Evolutionary conservation across 2,797 vertebrate genomes (phyloP).

Genomic region (Protonibea diacanthus): DNA sequence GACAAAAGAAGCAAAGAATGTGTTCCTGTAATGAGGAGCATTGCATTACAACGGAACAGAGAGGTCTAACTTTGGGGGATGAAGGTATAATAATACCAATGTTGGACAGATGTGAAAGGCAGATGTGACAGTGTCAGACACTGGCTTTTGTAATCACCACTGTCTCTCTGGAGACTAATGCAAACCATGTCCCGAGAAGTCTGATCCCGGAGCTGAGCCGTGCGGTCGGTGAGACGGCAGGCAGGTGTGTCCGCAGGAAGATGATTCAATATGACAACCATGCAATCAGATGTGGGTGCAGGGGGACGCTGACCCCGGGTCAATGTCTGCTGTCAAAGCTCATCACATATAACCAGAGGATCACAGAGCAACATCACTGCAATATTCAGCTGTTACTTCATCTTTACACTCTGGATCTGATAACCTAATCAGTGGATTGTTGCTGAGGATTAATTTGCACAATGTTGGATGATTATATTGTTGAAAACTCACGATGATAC

Average conservation of each 20-base stretch:
- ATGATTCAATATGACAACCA: slow-evolving; percentile 83
- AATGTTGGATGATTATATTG: slow-evolving; percentile 65
- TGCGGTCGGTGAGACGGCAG: slow-evolving; percentile 51
- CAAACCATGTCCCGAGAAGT: slow-evolving; percentile 81
- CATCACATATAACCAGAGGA: slow-evolving; percentile 73
- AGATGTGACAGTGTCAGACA: slow-evolving; percentile 74
- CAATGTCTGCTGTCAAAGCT: slow-evolving; percentile 80
- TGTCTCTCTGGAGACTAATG: slow-evolving; percentile 79
- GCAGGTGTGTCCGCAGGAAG: slow-evolving; percentile 84
- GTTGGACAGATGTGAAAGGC: slow-evolving; percentile 71
- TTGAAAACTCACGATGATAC: slow-evolving; percentile 39
- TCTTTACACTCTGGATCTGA: slow-evolving; percentile 57
- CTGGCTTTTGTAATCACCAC: slow-evolving; percentile 75
- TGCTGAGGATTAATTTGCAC: slow-evolving; percentile 45
- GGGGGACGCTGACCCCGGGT: slow-evolving; percentile 73
- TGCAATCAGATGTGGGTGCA: slow-evolving; percentile 83
- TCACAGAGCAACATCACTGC: slow-evolving; percentile 47
- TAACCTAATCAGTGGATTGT: slow-evolving; percentile 69
- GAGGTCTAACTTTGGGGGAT: slow-evolving; percentile 52
- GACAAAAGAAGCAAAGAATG: slow-evolving; percentile 54
- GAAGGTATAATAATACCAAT: slow-evolving; percentile 58
- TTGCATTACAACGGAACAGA: slow-evolving; percentile 44
- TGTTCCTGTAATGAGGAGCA: slow-evolving; percentile 57
- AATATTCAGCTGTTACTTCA: slow-evolving; percentile 56
- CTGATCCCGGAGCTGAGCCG: slow-evolving; percentile 67